These are phyloP conservation scores for Drosophila diplacantha DNA, from an alignment of 2,888 invertebrate genomes.

Conservation along the genomic window DNA sequence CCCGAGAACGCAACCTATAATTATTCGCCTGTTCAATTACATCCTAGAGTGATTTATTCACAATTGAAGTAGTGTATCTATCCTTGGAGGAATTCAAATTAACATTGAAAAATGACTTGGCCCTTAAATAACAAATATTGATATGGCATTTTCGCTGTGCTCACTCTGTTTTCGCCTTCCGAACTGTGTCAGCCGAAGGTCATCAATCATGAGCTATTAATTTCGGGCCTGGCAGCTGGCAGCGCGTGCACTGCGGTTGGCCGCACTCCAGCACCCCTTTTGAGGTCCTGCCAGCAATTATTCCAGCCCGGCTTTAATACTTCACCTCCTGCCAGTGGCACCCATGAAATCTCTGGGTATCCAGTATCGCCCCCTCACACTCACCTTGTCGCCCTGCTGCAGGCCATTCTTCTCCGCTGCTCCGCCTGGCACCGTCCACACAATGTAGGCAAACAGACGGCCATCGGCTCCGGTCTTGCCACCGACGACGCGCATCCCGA, in stretches of 20 bases:
- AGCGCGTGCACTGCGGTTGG: constrained; percentile 24
- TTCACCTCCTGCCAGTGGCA: neutral
- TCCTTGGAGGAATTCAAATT: neutral
- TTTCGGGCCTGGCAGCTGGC: constrained; percentile 18
- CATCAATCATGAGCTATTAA: constrained; percentile 32
- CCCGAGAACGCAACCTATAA: neutral
- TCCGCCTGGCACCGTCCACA: constrained; percentile 94
- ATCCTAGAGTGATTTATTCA: neutral
- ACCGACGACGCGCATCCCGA: constrained; percentile 96
- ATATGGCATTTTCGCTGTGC: constrained; percentile 1
- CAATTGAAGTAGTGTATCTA: neutral
- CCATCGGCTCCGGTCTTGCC: constrained; percentile 93
- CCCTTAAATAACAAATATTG: constrained; percentile 4
- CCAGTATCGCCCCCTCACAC: constrained; percentile 20
- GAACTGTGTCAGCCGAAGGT: neutral
- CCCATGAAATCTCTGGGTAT: neutral
- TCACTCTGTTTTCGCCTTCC: neutral
- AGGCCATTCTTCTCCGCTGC: constrained; percentile 93
- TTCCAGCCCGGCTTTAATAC: constrained; percentile 1
- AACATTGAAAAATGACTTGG: constrained; percentile 1
- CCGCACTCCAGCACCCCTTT: constrained; percentile 19
- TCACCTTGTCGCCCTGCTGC: constrained; percentile 92
- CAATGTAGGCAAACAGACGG: constrained; percentile 91
- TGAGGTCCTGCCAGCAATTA: constrained; percentile 21
- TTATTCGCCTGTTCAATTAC: neutral